These are phyloP conservation scores for Andinoacara biseriatus DNA, from an alignment of 2,113 vertebrate genomes.

Conservation along the genomic window DNA sequence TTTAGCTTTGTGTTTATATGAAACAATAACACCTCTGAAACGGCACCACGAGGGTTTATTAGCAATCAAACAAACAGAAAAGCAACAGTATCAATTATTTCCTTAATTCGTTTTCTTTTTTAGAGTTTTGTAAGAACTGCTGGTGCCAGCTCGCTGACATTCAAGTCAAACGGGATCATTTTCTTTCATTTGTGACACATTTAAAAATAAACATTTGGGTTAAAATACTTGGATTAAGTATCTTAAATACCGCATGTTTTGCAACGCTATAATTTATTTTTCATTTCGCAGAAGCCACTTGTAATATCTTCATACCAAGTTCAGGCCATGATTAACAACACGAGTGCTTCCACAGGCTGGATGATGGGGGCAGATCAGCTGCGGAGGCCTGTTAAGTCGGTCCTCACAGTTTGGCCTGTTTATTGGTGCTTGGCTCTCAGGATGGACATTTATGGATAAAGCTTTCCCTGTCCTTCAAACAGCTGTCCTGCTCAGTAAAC, in stretches of 20 bases:
- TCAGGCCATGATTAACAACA: fast-evolving
- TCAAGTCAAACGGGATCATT: neutral
- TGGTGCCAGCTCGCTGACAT: neutral
- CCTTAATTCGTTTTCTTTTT: neutral
- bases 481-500: neutral
- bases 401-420: neutral
- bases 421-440: neutral
- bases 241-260: neutral
- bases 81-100: neutral
- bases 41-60: neutral
- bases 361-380: neutral
- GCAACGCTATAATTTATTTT: fast-evolving
- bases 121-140: neutral
- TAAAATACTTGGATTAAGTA: neutral
- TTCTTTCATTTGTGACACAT: too few species aligned
- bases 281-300: neutral
- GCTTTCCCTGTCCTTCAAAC: neutral
- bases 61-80: fast-evolving
- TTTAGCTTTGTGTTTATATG: too few species aligned
- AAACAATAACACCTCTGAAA: neutral
- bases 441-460: neutral
- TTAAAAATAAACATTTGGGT: neutral
- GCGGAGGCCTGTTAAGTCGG: neutral
- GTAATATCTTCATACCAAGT: fast-evolving
- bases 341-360: neutral